Conservation (phyloP, 2,888 invertebrate genomes). For the Drosophila paranaensis region DNA sequence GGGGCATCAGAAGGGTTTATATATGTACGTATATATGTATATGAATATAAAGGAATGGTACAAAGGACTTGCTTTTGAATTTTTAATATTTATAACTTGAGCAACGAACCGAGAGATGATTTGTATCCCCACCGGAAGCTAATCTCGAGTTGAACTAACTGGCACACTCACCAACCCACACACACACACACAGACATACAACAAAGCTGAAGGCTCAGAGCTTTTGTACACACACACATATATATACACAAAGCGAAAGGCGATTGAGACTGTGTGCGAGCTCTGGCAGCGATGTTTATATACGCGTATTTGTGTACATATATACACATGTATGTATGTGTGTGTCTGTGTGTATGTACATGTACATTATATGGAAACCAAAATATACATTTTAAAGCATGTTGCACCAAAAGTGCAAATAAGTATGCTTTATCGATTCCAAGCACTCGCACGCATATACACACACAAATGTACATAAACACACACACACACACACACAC, state of each 20-base stretch:
- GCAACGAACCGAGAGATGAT: constrained; percentile 78
- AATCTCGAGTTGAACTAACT: constrained; percentile 76
- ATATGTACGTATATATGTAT: constrained; percentile 12
- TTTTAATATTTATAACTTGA: constrained; percentile 78
- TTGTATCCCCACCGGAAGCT: constrained; percentile 79
- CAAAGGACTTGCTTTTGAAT: constrained; percentile 68
- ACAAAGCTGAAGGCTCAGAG: constrained; percentile 31
- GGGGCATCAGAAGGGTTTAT: constrained; percentile 3
- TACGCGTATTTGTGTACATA: constrained; percentile 7
- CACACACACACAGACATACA: not conserved
- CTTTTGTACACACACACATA: constrained; percentile 38
- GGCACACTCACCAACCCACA: constrained; percentile 27
- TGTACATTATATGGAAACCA: constrained; percentile 19
- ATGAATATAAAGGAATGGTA: constrained; percentile 23
- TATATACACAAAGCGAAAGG: constrained; percentile 9
- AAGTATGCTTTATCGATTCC: constrained; percentile 79
- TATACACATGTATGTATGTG: not conserved
- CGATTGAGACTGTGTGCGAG: constrained; percentile 12
- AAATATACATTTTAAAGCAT: constrained; percentile 69
- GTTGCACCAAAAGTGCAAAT: constrained; percentile 78
- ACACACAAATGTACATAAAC: not conserved
- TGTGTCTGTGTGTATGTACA: not conserved
- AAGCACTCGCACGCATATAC: constrained; percentile 11
- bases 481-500: not conserved
- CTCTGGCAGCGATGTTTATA: constrained; percentile 14